Evolutionary conservation across 2,113 vertebrate genomes (phyloP), one percentile per base, ranked within the genome.

Genomic region (Odontophorus gujanensis): DNA sequence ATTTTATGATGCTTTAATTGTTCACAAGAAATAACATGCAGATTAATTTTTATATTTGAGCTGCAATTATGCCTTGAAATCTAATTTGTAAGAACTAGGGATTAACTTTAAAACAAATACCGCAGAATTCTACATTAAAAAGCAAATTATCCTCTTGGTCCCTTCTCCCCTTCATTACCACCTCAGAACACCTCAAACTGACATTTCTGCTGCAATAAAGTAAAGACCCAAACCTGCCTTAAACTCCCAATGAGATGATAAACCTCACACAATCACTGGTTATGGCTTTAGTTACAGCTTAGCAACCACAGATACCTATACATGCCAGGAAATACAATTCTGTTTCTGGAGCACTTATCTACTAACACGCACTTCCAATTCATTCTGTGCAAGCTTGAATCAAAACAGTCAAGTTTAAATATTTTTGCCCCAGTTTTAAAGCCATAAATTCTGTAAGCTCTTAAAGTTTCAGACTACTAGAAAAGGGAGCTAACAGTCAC

Each of bases 41-140:
- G 88, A 95, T 95, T 96, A 92, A 83, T 95, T 94, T 94, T 90
- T 86, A 63, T 68, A 92, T 82, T 75, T 89, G 90, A 97, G 88
- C 76, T 62, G 61, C 78, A 96, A 94, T 95, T 93, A 90, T 51
- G 61, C 48, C 92, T 93, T 93, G 57, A 90, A 96, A 96, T 85
- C 81, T 79, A 85, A 97, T 96, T 94, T 90, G 55, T 73, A 79
- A 69, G 89, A 95, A 85, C 26, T 55, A 50, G 61, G 43, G 38
- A 38, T 75, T 42, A 69, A 62, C 59, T 89, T 93, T 40, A 89
- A 85, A 51, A 62, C 6, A 77, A 92, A 87, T 6, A 73, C 40
- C 40, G 30, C 32, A 90, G 85, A 59, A 72, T 90, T 92, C 65
- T 72, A 83, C 90, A 93, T 81, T 87, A 78, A 53, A 75, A 82